phyloP scores from a whole-genome alignment of 2,888 invertebrate genomes.

The Sepioteuthis lessoniana region DNA sequence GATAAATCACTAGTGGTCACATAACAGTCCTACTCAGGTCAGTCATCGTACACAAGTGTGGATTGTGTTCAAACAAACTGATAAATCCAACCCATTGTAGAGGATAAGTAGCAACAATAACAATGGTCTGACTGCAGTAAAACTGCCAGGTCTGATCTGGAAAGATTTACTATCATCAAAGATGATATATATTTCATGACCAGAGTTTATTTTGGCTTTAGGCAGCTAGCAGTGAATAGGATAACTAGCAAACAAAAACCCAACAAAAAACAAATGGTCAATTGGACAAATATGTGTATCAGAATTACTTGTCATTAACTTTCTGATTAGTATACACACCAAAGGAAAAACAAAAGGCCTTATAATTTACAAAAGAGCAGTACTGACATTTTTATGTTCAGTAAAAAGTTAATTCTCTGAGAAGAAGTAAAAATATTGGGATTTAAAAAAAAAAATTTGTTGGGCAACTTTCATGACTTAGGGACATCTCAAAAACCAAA shows the following conservation, averaged over 20 bases:
- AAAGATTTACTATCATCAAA: neutral
- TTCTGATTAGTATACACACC: neutral
- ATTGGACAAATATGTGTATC: neutral
- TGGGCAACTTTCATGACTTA: too few species aligned
- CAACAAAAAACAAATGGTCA: neutral
- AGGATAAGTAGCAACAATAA: neutral
- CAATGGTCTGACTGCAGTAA: neutral
- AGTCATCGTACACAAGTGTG: neutral
- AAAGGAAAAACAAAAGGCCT: too few species aligned
- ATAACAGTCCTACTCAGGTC: constrained; percentile 4
- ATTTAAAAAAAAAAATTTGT: too few species aligned
- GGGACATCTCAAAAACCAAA: too few species aligned
- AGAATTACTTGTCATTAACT: neutral
- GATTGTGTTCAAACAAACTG: constrained; percentile 10
- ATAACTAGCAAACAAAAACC: neutral
- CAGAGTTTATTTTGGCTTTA: neutral
- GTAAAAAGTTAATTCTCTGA: too few species aligned
- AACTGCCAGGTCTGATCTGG: neutral
- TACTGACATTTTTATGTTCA: too few species aligned
- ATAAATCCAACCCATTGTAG: neutral
- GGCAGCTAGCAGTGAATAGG: neutral
- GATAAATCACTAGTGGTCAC: neutral
- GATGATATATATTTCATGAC: neutral
- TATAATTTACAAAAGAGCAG: too few species aligned
- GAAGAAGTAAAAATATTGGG: too few species aligned